Evolutionary conservation across 2,113 vertebrate species (phyloP).

Genomic region (Clarias macrocephalus): DNA sequence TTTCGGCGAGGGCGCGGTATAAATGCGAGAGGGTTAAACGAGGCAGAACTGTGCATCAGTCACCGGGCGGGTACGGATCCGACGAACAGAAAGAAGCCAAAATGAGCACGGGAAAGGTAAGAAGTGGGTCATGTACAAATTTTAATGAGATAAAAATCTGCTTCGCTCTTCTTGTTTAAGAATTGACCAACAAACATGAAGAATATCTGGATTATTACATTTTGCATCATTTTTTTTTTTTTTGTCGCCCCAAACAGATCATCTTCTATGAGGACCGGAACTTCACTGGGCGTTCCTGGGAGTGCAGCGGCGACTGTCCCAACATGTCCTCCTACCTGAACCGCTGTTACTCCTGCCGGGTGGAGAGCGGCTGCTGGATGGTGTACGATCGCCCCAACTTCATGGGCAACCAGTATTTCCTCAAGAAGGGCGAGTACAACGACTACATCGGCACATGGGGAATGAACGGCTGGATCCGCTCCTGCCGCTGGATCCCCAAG

Average conservation of each 20-base stretch:
- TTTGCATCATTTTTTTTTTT: neutral
- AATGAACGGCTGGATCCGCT: slow-evolving; percentile 66
- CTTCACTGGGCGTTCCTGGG: slow-evolving; percentile 68
- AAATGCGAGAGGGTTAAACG: slow-evolving; percentile 36
- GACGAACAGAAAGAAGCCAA: neutral
- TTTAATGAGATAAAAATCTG: neutral
- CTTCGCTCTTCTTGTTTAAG: too few species aligned
- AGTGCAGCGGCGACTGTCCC: slow-evolving; percentile 69
- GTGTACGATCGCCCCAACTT: slow-evolving; percentile 52
- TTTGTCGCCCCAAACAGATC: slow-evolving; percentile 52
- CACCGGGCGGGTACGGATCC: slow-evolving; percentile 13
- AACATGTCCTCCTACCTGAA: slow-evolving; percentile 57
- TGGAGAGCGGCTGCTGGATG: slow-evolving; percentile 61
- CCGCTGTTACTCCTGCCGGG: slow-evolving; percentile 56
- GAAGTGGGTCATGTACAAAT: neutral
- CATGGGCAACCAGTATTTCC: slow-evolving; percentile 53
- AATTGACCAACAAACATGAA: neutral
- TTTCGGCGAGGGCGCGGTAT: slow-evolving; percentile 5
- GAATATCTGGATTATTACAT: neutral
- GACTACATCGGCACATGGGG: slow-evolving; percentile 63
- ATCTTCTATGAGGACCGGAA: slow-evolving; percentile 71
- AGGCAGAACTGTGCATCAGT: slow-evolving; percentile 1
- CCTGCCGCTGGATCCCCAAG: slow-evolving; percentile 65
- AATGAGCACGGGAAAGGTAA: slow-evolving; percentile 42
- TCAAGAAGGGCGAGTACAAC: slow-evolving; percentile 54